Evolutionary conservation across 30 jellyfish, hydroid and myxozoan species (phyloP).

Genomic region (Euphysa ruthae): DNA sequence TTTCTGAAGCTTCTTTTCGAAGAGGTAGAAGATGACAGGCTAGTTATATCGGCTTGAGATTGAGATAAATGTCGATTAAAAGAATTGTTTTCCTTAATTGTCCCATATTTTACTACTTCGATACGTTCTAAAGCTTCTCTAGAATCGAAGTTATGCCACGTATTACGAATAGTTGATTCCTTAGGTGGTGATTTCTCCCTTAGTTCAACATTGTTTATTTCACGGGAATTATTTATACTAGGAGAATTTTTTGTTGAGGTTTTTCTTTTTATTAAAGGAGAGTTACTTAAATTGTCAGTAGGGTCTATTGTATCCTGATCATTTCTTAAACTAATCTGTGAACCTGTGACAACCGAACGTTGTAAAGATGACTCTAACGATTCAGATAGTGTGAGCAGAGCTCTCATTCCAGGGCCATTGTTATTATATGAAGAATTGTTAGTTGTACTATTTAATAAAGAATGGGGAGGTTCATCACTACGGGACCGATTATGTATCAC

Average conservation of each 20-base stretch:
- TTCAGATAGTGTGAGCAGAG: slow-evolving; percentile 52
- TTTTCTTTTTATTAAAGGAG: background rate
- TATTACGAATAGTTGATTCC: slow-evolving; percentile 3
- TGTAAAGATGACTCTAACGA: slow-evolving; percentile 57
- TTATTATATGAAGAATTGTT: background rate
- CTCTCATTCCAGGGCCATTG: slow-evolving; percentile 73
- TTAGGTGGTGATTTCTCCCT: slow-evolving; percentile 1
- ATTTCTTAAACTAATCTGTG: background rate
- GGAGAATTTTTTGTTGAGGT: too few species aligned
- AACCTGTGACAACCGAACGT: background rate
- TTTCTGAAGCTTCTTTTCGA: slow-evolving; percentile 22
- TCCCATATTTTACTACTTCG: background rate
- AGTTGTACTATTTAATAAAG: background rate
- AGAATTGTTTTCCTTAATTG: background rate
- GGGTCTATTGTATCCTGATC: too few species aligned
- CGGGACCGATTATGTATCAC: slow-evolving; percentile 22
- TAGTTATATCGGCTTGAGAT: slow-evolving; percentile 3
- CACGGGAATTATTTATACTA: too few species aligned
- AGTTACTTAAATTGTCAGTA: too few species aligned
- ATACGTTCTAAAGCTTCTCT: slow-evolving; percentile 15
- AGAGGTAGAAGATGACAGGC: background rate
- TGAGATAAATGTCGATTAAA: background rate
- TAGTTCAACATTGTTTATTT: background rate
- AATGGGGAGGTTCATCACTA: slow-evolving; percentile 15
- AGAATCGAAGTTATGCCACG: slow-evolving; percentile 31